These are phyloP conservation scores for Drosophila malerkotliana DNA, from an alignment of 1,140 invertebrate species.

Conservation along the genomic window DNA sequence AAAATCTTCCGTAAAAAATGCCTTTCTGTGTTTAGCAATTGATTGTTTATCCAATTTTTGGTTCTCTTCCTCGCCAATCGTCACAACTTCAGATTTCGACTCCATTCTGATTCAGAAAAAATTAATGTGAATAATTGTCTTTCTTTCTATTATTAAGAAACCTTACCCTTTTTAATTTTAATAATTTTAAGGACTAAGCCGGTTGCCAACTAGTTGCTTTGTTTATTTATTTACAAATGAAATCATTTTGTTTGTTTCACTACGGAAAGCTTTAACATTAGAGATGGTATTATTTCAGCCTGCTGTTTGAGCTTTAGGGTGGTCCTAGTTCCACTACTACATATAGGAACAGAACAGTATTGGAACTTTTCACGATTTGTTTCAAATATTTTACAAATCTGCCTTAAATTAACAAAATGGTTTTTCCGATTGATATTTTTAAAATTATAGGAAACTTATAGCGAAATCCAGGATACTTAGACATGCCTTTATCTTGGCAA, in stretches of 20 bases:
- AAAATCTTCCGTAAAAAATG: not conserved
- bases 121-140: too few species aligned
- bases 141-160: not conserved
- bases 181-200: not conserved
- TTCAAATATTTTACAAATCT: too few species aligned
- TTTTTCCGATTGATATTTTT: too few species aligned
- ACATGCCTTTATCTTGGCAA: too few species aligned
- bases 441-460: too few species aligned
- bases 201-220: not conserved
- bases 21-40: not conserved
- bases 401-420: too few species aligned
- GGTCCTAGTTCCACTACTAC: not conserved
- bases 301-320: slow-evolving; percentile 2
- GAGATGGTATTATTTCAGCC: not conserved
- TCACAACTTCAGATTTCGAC: not conserved
- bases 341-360: too few species aligned
- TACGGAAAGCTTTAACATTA: not conserved
- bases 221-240: not conserved
- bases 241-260: not conserved
- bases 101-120: not conserved
- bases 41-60: not conserved
- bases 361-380: too few species aligned
- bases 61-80: slow-evolving; percentile 6
- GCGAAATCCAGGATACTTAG: too few species aligned
- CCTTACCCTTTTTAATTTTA: not conserved